Evolutionary conservation across 1,140 invertebrate species (phyloP).

Genomic region (Bombus impatiens): DNA sequence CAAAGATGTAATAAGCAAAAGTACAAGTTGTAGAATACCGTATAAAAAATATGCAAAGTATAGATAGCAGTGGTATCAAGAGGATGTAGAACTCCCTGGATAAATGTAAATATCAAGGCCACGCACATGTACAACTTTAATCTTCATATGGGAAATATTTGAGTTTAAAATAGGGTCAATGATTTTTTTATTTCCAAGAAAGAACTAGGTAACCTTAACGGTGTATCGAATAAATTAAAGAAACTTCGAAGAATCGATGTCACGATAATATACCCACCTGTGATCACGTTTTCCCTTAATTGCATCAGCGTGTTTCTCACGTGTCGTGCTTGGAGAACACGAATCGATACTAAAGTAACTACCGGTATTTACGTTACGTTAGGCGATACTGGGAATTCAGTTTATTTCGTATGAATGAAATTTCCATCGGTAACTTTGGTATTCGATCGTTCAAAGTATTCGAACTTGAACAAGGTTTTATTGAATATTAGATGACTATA

Average conservation of each 20-base stretch:
- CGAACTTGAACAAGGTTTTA: neutral
- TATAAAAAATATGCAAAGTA: neutral
- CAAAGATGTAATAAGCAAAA: neutral
- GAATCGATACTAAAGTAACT: conserved; percentile 26
- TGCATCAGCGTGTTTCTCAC: neutral
- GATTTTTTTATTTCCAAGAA: too few species aligned
- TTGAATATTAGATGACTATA: too few species aligned
- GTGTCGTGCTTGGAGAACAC: neutral
- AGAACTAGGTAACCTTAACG: neutral
- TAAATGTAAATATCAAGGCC: neutral
- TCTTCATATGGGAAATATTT: neutral
- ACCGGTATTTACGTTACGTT: neutral
- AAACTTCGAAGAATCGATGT: neutral
- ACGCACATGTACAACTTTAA: too few species aligned
- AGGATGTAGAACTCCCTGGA: neutral
- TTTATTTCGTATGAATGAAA: neutral
- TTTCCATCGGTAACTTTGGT: neutral
- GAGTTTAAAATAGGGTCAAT: neutral
- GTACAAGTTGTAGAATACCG: too few species aligned
- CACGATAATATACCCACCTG: too few species aligned
- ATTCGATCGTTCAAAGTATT: neutral
- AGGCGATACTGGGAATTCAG: neutral
- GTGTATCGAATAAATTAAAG: neutral
- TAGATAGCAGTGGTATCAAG: neutral
- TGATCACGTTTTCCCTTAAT: conserved; percentile 6